phyloP scores from a whole-genome alignment of 2,113 vertebrate genomes.

The Cavia porcellus region DNA sequence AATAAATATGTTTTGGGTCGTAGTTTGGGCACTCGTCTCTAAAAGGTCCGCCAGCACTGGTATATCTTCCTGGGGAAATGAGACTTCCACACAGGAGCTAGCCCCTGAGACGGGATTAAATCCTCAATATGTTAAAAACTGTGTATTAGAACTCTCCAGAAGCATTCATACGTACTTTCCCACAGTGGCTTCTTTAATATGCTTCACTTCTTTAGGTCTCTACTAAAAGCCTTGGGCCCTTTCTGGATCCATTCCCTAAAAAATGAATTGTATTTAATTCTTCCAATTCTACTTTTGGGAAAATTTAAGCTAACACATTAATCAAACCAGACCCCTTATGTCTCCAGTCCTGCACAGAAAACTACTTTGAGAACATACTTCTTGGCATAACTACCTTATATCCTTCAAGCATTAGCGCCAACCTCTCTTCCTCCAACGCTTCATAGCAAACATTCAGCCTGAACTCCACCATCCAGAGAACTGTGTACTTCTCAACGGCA shows the following conservation, averaged over 20 bases:
- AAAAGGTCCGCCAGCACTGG: neutral
- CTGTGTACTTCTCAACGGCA: neutral
- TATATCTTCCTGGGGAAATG: accelerated
- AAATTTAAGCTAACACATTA: neutral
- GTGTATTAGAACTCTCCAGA: neutral
- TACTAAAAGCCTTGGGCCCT: neutral
- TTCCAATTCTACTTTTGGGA: neutral
- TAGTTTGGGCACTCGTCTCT: neutral
- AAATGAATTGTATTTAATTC: neutral
- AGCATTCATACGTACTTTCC: neutral
- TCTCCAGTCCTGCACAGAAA: too few relatives aligned
- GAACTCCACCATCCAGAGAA: neutral
- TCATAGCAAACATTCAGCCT: neutral
- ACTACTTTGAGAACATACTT: neutral
- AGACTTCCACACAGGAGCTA: neutral
- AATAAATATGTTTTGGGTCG: neutral
- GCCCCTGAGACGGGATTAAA: neutral
- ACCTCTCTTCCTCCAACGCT: neutral
- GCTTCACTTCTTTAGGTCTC: neutral
- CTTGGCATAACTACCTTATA: accelerated
- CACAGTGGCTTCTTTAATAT: neutral
- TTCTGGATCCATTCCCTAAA: too few relatives aligned
- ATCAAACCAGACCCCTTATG: neutral
- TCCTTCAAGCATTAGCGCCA: neutral
- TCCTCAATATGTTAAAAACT: neutral